Base-by-base conservation (phyloP, 2,797 vertebrate species). In the Esox lucius region DNA sequence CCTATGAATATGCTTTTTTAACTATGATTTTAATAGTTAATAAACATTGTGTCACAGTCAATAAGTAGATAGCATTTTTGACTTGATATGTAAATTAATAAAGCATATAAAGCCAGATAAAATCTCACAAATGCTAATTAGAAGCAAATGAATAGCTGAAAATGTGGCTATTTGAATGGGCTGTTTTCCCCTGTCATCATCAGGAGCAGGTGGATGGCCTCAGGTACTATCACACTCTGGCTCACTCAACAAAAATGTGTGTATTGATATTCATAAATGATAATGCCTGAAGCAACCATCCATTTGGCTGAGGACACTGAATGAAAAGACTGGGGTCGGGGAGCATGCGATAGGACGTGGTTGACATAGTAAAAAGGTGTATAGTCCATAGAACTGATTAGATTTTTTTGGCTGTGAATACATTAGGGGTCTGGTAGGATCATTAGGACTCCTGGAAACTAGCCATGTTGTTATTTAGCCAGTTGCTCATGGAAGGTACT, bases 391-490 rank as follows among this genome's bases (percentile, higher is more conserved):
- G 33, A 39, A 42, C 68, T 64, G 65, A 80, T 71, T 72, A 72
- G 73, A 79, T 81, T 70, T 79, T 76, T 70, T 77, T 79, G 70
- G 75, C 68, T 74, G 53, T 42, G 79, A 77, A 75, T 77, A 61
- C 75, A 79, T 77, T 79, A 74, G 73, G 22, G 71, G 53, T 75
- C 72, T 80, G 73, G 77, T 70, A 22, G 78, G 70, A 59, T 75
- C 75, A 80, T 82, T 82, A 80, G 71, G 24, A 65, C 75, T 66
- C 39, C 53, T 75, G 72, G 70, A 77, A 73, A 42, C 42, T 59
- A 35, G 75, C 75, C 75, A 68, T 68, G 59, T 61, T 67, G 75
- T 71, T 76, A 75, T 68, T 56, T 39, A 68, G 61, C 39, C 72
- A 70, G 72, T 75, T 75, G 73, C 66, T 56, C 67, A 53, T 72